Evolutionary conservation across 64 coral and sea anemone genomes (phyloP).

Genomic region (Pocillopora verrucosa): DNA sequence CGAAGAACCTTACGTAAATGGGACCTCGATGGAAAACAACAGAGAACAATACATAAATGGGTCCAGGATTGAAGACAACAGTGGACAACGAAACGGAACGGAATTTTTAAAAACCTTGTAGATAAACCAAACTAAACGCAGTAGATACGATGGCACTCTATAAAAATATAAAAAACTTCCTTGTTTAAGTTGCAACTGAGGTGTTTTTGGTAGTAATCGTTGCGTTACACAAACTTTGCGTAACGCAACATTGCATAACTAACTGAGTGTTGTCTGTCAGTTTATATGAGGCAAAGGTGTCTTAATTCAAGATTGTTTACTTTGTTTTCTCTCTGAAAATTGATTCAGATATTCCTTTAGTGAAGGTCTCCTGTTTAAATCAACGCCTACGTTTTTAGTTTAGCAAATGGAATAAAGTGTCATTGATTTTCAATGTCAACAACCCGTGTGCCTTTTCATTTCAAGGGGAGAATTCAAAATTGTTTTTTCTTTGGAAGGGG

Average conservation of each 20-base stretch:
- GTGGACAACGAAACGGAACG: not conserved
- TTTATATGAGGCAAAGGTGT: not conserved
- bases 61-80: not conserved
- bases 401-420: not conserved
- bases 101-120: not conserved
- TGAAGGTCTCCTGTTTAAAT: not conserved
- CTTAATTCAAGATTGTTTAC: not conserved
- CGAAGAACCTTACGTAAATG: not conserved
- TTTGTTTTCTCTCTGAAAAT: not conserved
- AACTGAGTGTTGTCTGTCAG: not conserved
- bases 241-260: not conserved
- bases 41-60: not conserved
- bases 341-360: not conserved
- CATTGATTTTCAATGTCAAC: conserved; percentile 11
- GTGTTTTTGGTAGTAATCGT: not conserved
- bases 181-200: not conserved
- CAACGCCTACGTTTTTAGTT: not conserved
- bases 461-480: not conserved
- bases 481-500: not conserved
- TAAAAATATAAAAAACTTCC: not conserved
- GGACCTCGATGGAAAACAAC: not conserved
- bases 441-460: not conserved
- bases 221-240: not conserved
- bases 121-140: not conserved
- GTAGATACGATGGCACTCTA: not conserved